Evolutionary conservation across 1,140 invertebrate genomes (phyloP), one percentile per base, ranked within the genome.

Genomic region (Drosophila lacteicornis): DNA sequence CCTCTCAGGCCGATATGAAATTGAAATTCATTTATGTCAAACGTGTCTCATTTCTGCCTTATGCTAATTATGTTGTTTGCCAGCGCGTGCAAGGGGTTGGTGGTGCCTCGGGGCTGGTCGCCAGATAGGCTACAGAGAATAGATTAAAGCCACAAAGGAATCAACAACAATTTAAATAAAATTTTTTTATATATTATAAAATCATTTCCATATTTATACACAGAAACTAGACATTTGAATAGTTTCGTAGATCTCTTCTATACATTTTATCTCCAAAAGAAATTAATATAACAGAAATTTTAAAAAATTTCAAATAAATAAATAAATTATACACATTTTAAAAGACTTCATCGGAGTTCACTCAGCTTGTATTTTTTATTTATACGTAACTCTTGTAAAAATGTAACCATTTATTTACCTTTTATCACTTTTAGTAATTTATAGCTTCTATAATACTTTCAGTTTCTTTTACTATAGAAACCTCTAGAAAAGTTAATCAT

Each of bases 11-110:
- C 45, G 61, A 87, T 77, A 82, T 60, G 22, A 77, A 82, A 87
- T 80, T 87, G 49, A 80, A 87, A 83, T 80, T 83, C 53, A 79
- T 79, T 82, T 76, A 80, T 87, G 84, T 80, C 53, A 75, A 78
- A 84, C 83, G 76, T 87, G 79, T 87, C 79, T 87, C 70, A 69
- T 70, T 87, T 79, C 68, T 27, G 65, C 67, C 73, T 67, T 74
- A 87, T 86, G 71, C 49, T 77, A 82, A 86, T 86, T 86, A 86
- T 76, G 84, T 56, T 76, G 77, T 71, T 75, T 69, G 53, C 40
- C 19, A 33, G 53, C 61, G 53, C 57, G 65, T 78, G 58, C 40
- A 65, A 57, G 19, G 45, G 43, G 45, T 51, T 19, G 33, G 33
- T 15, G 17, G 5, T 67, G 27, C 47, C 46, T 12, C 33, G 59